Percentiles rank a stretch among this genome's conserved stretches.
Evolutionary conservation across 2,888 invertebrate genomes (phyloP).

Genomic region (Ophion slaviceki): DNA sequence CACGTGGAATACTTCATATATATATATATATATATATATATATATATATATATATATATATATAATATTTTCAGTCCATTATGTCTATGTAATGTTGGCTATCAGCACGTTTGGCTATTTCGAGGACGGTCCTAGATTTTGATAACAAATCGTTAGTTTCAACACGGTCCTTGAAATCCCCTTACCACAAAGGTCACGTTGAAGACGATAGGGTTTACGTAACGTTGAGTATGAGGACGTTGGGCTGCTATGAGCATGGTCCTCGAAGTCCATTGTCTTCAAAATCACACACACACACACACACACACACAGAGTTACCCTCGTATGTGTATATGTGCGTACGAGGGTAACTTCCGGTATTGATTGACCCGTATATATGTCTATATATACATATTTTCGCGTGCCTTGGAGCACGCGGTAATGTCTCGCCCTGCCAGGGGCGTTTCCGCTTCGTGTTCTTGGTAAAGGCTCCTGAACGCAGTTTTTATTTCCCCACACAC

Average conservation of each 20-base stretch:
- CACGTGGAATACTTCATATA: no score
- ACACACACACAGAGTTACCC: background rate
- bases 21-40: no score
- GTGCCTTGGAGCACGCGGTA: constrained; percentile 13
- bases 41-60: no score
- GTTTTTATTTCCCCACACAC: constrained; percentile 42
- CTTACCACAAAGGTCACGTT: background rate
- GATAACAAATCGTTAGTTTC: background rate
- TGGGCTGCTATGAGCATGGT: background rate
- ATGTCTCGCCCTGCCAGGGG: constrained; percentile 27
- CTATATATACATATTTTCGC: background rate
- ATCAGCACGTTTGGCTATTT: background rate
- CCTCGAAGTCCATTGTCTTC: background rate
- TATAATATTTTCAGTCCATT: no score
- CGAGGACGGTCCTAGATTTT: background rate
- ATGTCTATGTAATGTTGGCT: no score
- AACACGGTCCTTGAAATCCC: background rate
- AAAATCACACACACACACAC: background rate
- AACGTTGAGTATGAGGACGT: background rate
- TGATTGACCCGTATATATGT: constrained; percentile 19
- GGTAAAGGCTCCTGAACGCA: constrained; percentile 43
- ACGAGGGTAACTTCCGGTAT: constrained; percentile 42
- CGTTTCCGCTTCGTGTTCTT: constrained; percentile 53
- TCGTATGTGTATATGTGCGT: background rate
- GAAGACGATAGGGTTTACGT: background rate